phyloP scores from a whole-genome alignment of 2,113 vertebrate species.

The Uria aalge region DNA sequence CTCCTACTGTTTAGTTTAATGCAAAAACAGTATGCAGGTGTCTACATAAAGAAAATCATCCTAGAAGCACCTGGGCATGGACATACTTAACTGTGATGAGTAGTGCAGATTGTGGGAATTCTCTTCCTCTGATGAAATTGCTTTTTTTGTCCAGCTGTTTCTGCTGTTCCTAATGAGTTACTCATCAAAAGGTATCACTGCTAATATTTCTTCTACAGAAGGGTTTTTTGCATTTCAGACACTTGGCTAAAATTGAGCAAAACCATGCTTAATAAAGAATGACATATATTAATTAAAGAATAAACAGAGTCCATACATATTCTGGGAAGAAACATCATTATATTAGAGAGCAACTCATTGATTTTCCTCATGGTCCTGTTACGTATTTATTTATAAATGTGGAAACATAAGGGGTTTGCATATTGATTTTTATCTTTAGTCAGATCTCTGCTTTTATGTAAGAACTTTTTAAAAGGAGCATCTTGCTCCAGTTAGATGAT shows the following conservation, averaged over 20 bases:
- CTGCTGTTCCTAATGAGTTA: background rate
- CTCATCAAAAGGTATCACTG: background rate
- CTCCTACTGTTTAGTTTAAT: background rate
- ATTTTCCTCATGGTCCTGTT: background rate
- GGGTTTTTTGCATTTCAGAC: background rate
- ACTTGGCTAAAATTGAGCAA: background rate
- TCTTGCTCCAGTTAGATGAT: background rate
- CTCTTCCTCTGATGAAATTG: background rate
- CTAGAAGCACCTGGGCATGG: background rate
- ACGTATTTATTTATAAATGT: background rate
- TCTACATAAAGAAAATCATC: background rate
- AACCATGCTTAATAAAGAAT: background rate
- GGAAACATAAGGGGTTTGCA: rapidly evolving
- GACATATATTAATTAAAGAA: background rate
- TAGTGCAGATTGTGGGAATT: background rate
- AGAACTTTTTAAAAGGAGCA: background rate
- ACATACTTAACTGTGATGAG: background rate
- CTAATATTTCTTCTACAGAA: background rate
- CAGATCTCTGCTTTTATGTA: background rate
- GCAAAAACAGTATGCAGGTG: background rate
- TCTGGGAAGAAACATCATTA: background rate
- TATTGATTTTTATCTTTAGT: background rate
- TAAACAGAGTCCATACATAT: background rate
- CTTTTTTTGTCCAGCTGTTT: background rate
- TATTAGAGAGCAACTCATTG: background rate